phyloP scores from a whole-genome alignment of 2,888 invertebrate species.

The Drosophila niveifrons region DNA sequence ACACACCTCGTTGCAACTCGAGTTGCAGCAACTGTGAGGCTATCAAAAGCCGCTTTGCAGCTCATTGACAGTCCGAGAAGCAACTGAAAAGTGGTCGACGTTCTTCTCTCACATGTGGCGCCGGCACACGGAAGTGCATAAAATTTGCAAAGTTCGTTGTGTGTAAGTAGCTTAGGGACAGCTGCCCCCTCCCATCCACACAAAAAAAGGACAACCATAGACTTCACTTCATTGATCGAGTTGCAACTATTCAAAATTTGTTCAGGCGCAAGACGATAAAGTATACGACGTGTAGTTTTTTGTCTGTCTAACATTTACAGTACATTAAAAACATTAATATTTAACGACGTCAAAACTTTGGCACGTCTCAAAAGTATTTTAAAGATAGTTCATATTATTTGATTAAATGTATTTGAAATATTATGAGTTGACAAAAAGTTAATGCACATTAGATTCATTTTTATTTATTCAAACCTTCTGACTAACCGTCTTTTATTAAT shows the following conservation, averaged over 20 bases:
- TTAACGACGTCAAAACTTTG: constrained; percentile 13
- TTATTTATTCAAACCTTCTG: no score
- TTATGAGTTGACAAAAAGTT: no score
- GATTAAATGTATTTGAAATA: no score
- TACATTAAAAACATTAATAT: constrained; percentile 67
- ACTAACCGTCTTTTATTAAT: no score
- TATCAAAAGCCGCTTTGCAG: constrained; percentile 70
- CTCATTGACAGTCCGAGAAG: constrained; percentile 55
- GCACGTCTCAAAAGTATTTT: no score
- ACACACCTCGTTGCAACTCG: constrained; percentile 16
- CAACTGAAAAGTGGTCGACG: constrained; percentile 4
- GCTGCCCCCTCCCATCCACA: background rate
- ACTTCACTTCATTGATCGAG: constrained; percentile 60
- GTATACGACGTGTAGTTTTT: constrained; percentile 9
- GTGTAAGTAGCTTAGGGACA: constrained; percentile 69
- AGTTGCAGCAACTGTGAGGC: constrained; percentile 40
- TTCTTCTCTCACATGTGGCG: constrained; percentile 36
- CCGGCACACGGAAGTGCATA: constrained; percentile 64
- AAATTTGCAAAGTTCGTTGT: constrained; percentile 48
- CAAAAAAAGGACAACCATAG: background rate
- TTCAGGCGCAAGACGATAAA: constrained; percentile 57
- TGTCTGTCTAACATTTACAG: constrained; percentile 52
- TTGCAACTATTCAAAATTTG: constrained; percentile 64
- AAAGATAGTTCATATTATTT: no score
- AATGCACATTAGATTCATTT: no score